Base-by-base conservation (phyloP, 2,797 vertebrate genomes). In the Enteromius anoplus region DNA sequence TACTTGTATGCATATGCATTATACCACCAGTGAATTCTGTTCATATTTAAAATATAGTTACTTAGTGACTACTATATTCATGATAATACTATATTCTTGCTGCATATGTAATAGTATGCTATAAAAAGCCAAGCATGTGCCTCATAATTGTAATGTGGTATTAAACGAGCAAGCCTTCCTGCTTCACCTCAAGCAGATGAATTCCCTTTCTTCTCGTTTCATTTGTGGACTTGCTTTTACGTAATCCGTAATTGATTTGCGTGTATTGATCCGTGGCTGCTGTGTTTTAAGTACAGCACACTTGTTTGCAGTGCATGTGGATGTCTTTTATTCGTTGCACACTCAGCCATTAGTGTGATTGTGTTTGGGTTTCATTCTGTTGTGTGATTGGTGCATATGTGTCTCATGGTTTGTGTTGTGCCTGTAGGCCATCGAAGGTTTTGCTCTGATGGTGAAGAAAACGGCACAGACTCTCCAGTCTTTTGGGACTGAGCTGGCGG, bases 391-490 rank as follows among this genome's bases (percentile, higher is more conserved):
- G n/a, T 60, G n/a, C 19, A 75, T 10, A 3, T 60, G 10, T n/a
- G 34, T 76, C 51, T 77, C 53, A 40, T 47, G 65, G 64, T 55
- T 26, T 85, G 53, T 83, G 10, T 62, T 70, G 37, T n/a, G 4
- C 0, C 85, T 60, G 8, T 23, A 96, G 95, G 95, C 94, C 40
- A 95, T 96, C 64, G 98, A 99, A 90, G 94, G 94, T 85, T 99
- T 99, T 32, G 98, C 98, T 9, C 85, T 97, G 90, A 96, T 97
- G 96, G 98, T 99, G 77, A 99, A 99, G 91, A 96, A 95, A 91
- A 99, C 95, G 0, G 98, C 98, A 3, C 98, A 98, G 92, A 96
- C 92, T 34, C 95, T 99, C 86, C 97, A 98, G 93, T 93, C 94
- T 21, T 98, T 99, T 84, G 98, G 98, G 87, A 96, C 95, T 0